phyloP scores from a whole-genome alignment of 2,888 invertebrate genomes.

The Smittia aterrima region DNA sequence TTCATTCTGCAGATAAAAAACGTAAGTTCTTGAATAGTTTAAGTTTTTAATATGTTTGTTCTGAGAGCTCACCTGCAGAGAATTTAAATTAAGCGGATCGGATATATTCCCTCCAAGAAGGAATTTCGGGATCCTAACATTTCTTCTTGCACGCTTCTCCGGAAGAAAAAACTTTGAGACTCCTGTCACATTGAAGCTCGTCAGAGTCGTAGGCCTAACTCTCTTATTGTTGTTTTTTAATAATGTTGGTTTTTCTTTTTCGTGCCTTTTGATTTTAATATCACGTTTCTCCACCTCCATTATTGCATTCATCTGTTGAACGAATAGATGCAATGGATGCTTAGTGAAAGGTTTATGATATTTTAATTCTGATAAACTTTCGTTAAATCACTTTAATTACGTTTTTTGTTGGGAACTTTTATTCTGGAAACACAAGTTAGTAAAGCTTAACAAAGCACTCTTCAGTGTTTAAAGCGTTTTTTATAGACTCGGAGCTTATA shows the following conservation, averaged over 20 bases:
- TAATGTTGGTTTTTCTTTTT: constrained; percentile 27
- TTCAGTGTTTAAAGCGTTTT: too few species aligned
- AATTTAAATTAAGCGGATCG: constrained; percentile 91
- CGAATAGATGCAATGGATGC: background rate
- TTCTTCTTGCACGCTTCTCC: constrained; percentile 58
- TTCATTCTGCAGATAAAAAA: too few species aligned
- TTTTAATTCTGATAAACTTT: background rate
- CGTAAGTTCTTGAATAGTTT: too few species aligned
- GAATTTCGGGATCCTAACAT: constrained; percentile 13
- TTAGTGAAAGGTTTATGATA: background rate
- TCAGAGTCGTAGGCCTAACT: too few species aligned
- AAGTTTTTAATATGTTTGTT: background rate
- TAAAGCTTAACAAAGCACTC: too few species aligned
- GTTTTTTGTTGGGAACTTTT: too few species aligned
- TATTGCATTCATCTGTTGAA: constrained; percentile 5
- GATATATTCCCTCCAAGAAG: constrained; percentile 77
- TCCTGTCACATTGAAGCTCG: constrained; percentile 13
- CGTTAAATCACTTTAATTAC: background rate
- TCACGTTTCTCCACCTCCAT: constrained; percentile 40
- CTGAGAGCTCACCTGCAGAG: constrained; percentile 58
- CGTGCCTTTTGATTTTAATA: constrained; percentile 29
- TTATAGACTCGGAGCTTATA: too few species aligned
- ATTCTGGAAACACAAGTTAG: too few species aligned
- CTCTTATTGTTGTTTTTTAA: constrained; percentile 32
- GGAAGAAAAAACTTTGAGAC: constrained; percentile 70